Evolutionary conservation across 2,113 vertebrate species (phyloP).

Genomic region (Marmota flaviventris): DNA sequence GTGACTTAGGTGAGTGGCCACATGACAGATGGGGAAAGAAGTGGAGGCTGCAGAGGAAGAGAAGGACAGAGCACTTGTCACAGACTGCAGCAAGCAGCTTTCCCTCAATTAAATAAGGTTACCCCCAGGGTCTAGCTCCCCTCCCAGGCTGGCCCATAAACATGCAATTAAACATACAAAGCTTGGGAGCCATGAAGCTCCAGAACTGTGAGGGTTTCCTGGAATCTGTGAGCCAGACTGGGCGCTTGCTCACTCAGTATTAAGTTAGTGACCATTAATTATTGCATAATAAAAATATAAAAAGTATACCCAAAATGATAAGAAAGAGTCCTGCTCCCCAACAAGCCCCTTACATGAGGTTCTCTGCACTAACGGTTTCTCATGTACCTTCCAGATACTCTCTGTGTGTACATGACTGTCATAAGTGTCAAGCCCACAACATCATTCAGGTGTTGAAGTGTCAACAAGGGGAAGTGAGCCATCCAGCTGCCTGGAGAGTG

Average conservation of each 20-base stretch:
- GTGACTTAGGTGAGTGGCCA: neutral
- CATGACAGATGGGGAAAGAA: neutral
- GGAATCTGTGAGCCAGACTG: neutral
- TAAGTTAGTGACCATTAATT: neutral
- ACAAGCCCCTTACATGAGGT: neutral
- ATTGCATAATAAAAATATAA: neutral
- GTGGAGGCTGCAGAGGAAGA: neutral
- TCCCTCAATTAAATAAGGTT: neutral
- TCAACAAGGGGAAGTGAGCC: neutral
- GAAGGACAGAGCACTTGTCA: neutral
- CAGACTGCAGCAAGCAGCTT: neutral
- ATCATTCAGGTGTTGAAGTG: neutral
- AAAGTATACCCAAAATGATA: neutral
- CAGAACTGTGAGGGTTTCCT: neutral
- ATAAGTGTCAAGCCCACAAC: neutral
- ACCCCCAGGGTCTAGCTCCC: neutral
- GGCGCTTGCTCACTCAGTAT: neutral
- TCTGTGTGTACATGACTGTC: neutral
- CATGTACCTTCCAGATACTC: neutral
- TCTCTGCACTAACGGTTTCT: neutral
- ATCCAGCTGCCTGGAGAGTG: accelerated
- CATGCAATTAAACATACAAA: neutral
- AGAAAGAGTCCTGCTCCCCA: neutral
- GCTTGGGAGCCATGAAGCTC: neutral
- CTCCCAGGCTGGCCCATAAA: neutral